Percentiles rank a stretch among this genome's conserved stretches.
phyloP scores from a whole-genome alignment of 2,113 vertebrate genomes.

The Corythornis cristatus region DNA sequence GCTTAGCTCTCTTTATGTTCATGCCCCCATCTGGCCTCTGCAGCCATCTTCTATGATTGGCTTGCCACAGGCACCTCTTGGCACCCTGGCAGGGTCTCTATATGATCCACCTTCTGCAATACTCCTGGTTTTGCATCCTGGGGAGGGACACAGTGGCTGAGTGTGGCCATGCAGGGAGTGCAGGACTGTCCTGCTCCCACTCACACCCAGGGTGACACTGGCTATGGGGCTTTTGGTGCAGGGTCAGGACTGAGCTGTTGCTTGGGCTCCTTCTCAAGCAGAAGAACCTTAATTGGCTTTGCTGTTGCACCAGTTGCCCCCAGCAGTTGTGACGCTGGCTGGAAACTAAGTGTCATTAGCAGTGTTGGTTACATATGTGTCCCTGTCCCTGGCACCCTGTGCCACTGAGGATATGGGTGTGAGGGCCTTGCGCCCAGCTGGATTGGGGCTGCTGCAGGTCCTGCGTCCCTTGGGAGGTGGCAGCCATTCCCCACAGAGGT shows the following conservation, averaged over 20 bases:
- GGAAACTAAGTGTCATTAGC: neutral
- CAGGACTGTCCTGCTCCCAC: neutral
- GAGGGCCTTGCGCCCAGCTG: accelerated
- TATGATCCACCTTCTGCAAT: accelerated
- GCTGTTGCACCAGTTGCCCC: neutral
- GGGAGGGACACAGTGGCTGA: accelerated
- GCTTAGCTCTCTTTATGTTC: neutral
- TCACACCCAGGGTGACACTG: neutral
- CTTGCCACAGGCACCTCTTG: accelerated
- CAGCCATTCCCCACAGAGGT: accelerated
- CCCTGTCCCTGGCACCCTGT: neutral
- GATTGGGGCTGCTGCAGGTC: neutral
- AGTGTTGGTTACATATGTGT: neutral
- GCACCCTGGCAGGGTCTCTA: neutral
- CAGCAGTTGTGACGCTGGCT: neutral
- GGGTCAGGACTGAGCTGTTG: neutral
- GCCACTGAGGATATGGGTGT: accelerated
- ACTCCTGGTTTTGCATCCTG: neutral
- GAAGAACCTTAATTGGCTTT: neutral
- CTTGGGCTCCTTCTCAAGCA: neutral
- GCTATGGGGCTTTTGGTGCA: neutral
- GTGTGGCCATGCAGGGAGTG: accelerated
- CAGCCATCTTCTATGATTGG: no score
- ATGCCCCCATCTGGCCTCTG: neutral
- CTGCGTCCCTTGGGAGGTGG: neutral